Evolutionary conservation across 2,797 vertebrate species (phyloP).

Genomic region (Betta splendens): DNA sequence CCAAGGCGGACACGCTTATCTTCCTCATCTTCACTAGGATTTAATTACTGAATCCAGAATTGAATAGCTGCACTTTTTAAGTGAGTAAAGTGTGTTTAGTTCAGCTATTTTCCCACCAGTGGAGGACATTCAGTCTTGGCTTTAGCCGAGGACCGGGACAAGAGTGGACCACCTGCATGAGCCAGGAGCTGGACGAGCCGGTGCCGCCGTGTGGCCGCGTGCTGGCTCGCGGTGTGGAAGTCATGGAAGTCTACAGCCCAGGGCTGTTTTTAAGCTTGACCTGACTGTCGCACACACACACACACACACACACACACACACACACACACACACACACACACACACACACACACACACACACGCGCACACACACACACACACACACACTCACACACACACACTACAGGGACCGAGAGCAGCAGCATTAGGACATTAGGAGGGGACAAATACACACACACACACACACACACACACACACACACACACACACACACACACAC

Average conservation of each 20-base stretch:
- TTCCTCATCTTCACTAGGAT: too few species aligned
- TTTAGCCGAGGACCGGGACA: constrained; percentile 12
- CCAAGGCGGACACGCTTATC: constrained; percentile 14
- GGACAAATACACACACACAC: constrained; percentile 28
- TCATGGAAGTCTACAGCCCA: constrained; percentile 40
- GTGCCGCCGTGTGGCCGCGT: constrained; percentile 23
- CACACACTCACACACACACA: constrained; percentile 26
- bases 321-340: constrained; percentile 17
- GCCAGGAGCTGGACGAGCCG: constrained; percentile 15
- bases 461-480: constrained; percentile 12
- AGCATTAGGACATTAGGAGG: constrained; percentile 50
- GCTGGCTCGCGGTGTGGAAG: constrained; percentile 48
- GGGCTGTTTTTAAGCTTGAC: constrained; percentile 65
- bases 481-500: constrained; percentile 28
- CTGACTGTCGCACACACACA: constrained; percentile 42
- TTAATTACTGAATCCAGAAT: constrained; percentile 4
- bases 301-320: constrained; percentile 20
- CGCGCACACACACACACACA: constrained; percentile 22
- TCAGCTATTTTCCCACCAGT: background rate
- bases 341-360: constrained; percentile 13
- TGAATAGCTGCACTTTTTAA: too few species aligned
- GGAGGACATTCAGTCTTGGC: constrained; percentile 2
- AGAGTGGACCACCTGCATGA: constrained; percentile 1
- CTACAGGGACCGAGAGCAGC: constrained; percentile 27
- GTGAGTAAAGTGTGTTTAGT: too few species aligned